These are phyloP conservation scores for Cliona cf. orientalis DNA, from an alignment of 37 sponge, comb jelly and placozoan species.

Conservation along the genomic window DNA sequence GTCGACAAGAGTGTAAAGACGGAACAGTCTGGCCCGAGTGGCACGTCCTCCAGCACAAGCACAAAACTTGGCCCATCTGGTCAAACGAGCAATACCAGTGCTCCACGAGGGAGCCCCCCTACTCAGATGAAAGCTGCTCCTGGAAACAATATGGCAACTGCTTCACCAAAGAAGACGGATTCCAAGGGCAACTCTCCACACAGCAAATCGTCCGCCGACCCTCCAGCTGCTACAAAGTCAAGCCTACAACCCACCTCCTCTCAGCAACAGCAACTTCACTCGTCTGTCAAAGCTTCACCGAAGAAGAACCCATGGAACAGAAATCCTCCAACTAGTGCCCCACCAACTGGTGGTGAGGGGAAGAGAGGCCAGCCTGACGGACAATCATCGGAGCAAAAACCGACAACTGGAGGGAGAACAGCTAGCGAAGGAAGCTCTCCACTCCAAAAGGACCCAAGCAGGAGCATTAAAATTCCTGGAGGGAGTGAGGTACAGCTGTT, in stretches of 20 bases:
- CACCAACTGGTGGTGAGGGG: no score
- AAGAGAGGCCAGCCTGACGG: no score
- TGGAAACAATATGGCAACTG: background rate
- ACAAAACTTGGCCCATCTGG: background rate
- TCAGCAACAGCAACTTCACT: slow-evolving; percentile 4
- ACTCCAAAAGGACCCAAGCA: slow-evolving; percentile 23
- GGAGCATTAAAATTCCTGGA: slow-evolving; percentile 49
- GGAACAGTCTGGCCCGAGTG: background rate
- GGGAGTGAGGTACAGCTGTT: slow-evolving; percentile 27
- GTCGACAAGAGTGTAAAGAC: slow-evolving; percentile 7
- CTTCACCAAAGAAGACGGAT: slow-evolving; percentile 38
- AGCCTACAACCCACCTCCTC: slow-evolving; percentile 5
- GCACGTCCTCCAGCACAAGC: background rate
- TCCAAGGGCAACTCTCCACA: background rate
- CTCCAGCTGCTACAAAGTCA: background rate
- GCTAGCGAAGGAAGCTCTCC: no score
- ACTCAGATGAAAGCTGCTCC: slow-evolving; percentile 6
- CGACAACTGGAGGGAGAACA: background rate
- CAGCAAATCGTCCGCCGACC: background rate
- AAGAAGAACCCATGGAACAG: slow-evolving; percentile 61
- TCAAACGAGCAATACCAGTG: slow-evolving; percentile 4
- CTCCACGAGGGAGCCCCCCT: background rate
- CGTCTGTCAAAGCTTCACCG: no score
- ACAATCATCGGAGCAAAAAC: background rate
- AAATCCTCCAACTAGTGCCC: slow-evolving; percentile 7